Base-by-base conservation (phyloP, 2,797 vertebrate species). In the Petrocephalus schoutedeni region DNA sequence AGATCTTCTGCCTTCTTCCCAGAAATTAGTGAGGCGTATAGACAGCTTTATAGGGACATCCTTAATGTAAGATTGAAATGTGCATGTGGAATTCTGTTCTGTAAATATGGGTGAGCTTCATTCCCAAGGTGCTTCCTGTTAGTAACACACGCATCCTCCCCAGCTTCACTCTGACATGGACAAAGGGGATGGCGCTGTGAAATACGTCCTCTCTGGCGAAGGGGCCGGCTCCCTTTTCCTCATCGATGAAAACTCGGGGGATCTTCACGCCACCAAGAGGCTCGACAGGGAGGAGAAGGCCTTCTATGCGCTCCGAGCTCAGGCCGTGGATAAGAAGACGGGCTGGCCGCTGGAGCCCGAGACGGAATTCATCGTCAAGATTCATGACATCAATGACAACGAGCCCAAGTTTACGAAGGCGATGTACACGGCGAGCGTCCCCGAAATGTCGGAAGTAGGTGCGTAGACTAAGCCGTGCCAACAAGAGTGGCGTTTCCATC, bases 381-480 rank as follows among this genome's bases (percentile, higher is more conserved):
- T 97, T 87, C 97, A 97, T 90, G 97, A 97, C 93, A 97, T 97
- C 93, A 97, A 97, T 0, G 97, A 97, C 94, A 97, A 96, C 0
- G 97, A 97, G 91, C 97, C 97, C 0, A 96, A 96, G 85, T 97
- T 97, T 92, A 94, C 96, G 89, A 96, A 96, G 6, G 96, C 95
- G 21, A 94, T 96, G 88, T 97, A 97, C 93, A 95, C 96, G 0
- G 97, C 97, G 91, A 97, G 96, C 0, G 96, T 97, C 91, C 96
- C 97, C 0, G 97, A 97, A 91, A 95, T 97, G 87, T 97, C 97
- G 14, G 96, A 96, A 10, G 51, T 97, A 9, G 97, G 97, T 97
- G 94, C 92, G 96, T 88, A 87, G 86, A 14, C 9, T 0, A 77
- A 49, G 16, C 21, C 51, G 21, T 23, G 49, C 9, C 1, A 23